Evolutionary conservation across 2,113 vertebrate species (phyloP).

Genomic region (Corythaixoides concolor): DNA sequence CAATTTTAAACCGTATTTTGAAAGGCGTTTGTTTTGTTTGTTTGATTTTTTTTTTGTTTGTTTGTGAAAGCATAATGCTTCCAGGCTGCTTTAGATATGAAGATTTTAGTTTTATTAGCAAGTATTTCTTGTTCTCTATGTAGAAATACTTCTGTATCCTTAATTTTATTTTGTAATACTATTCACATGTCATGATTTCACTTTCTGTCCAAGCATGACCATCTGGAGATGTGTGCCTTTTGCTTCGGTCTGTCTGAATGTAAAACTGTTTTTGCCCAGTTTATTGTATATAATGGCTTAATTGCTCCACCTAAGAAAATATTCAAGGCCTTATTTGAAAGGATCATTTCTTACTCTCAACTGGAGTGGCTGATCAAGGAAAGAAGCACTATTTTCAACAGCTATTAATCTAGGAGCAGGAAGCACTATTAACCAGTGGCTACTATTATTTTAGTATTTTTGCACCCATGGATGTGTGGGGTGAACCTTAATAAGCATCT

Average conservation of each 20-base stretch:
- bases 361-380: neutral
- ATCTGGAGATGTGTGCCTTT: neutral
- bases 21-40: neutral
- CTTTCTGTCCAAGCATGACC: neutral
- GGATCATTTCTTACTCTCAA: neutral
- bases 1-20: neutral
- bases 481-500: neutral
- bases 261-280: neutral
- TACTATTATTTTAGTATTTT: neutral
- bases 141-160: neutral
- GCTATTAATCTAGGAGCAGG: neutral
- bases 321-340: neutral
- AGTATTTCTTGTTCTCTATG: neutral
- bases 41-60: neutral
- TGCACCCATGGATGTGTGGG: neutral
- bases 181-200: neutral
- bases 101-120: neutral
- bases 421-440: neutral
- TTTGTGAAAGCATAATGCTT: neutral
- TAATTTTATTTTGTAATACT: neutral
- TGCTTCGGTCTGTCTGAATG: neutral
- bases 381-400: slow-evolving; percentile 16
- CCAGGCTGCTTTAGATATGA: neutral
- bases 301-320: neutral
- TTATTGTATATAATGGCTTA: neutral